Base-by-base conservation (phyloP, 2,888 invertebrate species). In the Quadroppia sp. region DNA sequence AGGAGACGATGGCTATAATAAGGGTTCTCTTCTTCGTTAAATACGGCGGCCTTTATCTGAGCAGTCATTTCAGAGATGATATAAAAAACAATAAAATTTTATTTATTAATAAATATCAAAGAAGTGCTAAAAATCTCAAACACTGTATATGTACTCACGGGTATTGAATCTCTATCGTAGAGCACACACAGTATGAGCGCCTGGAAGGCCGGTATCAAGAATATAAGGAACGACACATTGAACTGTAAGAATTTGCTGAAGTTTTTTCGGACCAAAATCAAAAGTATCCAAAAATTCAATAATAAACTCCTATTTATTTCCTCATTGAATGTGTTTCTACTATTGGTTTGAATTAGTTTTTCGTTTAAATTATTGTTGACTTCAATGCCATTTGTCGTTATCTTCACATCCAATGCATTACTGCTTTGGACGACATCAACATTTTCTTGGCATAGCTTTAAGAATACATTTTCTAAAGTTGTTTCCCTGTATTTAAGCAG, bases 401-500 rank as follows among this genome's bases (percentile, higher is more conserved):
- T n/a, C n/a, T n/a, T n/a, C n/a, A n/a, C n/a, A n/a, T n/a, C n/a
- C n/a, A n/a, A n/a, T n/a, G n/a, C n/a, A 50, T 50, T 17, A 50
- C 20, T 36, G 36, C 4, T 36, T 7, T 36, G n/a, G n/a, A n/a
- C 11, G 4, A 36, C 4, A 15, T 45, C 45, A 4, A n/a, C 11
- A 25, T 59, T 25, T 2, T 59, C 17, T 13, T 20, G n/a, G 25
- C 75, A 75, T 0, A 75, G 32, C 36, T 48, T 59, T 28, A 75
- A 71, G 32, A 75, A 75, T 25, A 73, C 75, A 11, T 20, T 25
- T 56, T 75, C 75, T 23, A 75, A 36, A n/a, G 69, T 70, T 9
- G 40, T 45, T 11, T 45, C 61, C 2, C 25, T 9, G 32, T 71
- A 74, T 7, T 67, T 36, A 11, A 40, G 17, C n/a, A 75, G 36